Conservation (phyloP, 2,113 vertebrate genomes). For the Malurus alboscapulatus region DNA sequence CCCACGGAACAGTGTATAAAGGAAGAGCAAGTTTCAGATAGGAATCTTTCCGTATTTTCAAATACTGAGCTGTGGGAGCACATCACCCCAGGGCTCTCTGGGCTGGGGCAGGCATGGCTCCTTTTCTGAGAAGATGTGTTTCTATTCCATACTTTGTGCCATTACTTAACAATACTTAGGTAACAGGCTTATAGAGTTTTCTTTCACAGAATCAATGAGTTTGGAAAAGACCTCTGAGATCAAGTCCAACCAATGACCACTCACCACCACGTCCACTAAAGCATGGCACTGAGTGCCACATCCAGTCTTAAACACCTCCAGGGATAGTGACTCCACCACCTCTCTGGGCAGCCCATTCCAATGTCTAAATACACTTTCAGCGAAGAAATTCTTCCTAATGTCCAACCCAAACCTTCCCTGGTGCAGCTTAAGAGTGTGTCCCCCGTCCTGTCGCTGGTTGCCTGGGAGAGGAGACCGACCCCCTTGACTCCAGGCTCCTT, state of each 20-base stretch:
- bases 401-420: not conserved
- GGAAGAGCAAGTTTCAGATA: not conserved
- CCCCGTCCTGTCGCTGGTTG: too few relatives aligned
- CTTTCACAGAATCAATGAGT: not conserved
- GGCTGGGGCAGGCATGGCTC: accelerated
- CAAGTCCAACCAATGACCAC: too few relatives aligned
- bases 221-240: not conserved
- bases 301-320: not conserved
- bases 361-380: not conserved
- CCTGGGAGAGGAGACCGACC: not conserved
- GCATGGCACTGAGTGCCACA: not conserved
- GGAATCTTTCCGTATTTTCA: accelerated
- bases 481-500: not conserved
- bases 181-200: not conserved
- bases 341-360: not conserved
- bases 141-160: not conserved
- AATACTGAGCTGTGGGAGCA: too few relatives aligned
- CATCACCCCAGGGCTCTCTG: accelerated
- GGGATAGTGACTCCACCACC: not conserved
- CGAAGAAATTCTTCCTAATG: not conserved
- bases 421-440: not conserved
- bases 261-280: not conserved
- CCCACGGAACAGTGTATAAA: not conserved
- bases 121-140: not conserved
- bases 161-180: not conserved